Base-by-base conservation (phyloP, 2,797 vertebrate species). In the Petrocephalus schoutedeni region DNA sequence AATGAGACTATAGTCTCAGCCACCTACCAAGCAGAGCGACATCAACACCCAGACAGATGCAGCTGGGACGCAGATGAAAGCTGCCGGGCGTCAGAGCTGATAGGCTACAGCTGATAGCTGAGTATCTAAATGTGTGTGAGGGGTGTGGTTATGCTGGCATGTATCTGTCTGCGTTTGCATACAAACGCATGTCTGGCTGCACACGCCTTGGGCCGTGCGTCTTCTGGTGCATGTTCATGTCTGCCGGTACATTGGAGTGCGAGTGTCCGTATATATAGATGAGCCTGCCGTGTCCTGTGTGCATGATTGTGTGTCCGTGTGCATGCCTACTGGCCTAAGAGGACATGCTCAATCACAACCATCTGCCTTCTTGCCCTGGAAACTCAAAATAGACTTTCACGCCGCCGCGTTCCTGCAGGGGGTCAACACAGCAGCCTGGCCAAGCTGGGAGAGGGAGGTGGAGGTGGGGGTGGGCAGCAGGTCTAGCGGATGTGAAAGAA, bases 361-460 rank as follows among this genome's bases (percentile, higher is more conserved):
- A 64, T 87, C 85, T 89, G 88, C 57, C 86, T 87, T 89, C 54
- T 41, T 64, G 82, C 74, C 74, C 71, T 23, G 86, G 45, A 84
- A 64, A 87, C 86, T 87, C 74, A 83, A 89, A 87, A 89, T 87
- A 87, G 88, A 87, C 58, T 71, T 87, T 56, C 45, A 87, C 86
- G 21, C 86, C n/a, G 7, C 10, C 32, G 56, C 7, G 67, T 49
- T 87, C 86, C 88, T 87, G 77, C 41, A 67, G 85, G 85, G 84
- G 86, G 53, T 87, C 41, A 61, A 53, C 86, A 57, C 86, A 83
- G 74, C 88, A 87, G 74, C 57, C 53, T 49, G 77, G 71, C 85
- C 32, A 51, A 56, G 19, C 77, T 45, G n/a, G 7, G 21, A 19
- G 59, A 12, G 51, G 59, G 83, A 14, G 56, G 58, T 28, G 82